phyloP scores from a whole-genome alignment of 2,113 vertebrate genomes.

The Australoheros scitulus region DNA sequence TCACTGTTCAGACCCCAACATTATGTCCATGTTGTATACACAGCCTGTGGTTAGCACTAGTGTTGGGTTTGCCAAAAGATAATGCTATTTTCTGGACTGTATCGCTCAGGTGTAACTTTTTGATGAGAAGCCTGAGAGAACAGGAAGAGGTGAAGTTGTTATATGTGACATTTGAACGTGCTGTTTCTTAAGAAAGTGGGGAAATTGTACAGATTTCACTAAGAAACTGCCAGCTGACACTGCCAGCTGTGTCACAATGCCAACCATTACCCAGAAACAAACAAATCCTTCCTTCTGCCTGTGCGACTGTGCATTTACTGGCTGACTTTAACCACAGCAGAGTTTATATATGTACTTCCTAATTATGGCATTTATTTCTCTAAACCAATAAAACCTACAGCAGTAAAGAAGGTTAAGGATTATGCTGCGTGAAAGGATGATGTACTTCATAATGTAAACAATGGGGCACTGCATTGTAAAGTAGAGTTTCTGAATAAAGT shows the following conservation, averaged over 20 bases:
- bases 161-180: not conserved
- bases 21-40: no score
- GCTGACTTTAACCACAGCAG: not conserved
- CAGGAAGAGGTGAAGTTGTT: not conserved
- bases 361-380: not conserved
- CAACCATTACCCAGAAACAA: not conserved
- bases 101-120: not conserved
- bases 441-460: conserved; percentile 21
- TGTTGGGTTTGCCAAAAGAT: not conserved
- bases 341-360: not conserved
- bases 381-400: not conserved
- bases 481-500: conserved; percentile 22
- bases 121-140: not conserved
- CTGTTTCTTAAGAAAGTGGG: fast-evolving
- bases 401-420: not conserved
- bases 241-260: not conserved
- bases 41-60: not conserved
- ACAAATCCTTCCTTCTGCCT: not conserved
- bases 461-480: not conserved
- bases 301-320: not conserved
- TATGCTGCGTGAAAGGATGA: not conserved
- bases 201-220: not conserved
- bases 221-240: not conserved
- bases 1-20: not conserved
- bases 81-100: not conserved